phyloP scores from a whole-genome alignment of 2,888 invertebrate species.

The Dioctria linearis region DNA sequence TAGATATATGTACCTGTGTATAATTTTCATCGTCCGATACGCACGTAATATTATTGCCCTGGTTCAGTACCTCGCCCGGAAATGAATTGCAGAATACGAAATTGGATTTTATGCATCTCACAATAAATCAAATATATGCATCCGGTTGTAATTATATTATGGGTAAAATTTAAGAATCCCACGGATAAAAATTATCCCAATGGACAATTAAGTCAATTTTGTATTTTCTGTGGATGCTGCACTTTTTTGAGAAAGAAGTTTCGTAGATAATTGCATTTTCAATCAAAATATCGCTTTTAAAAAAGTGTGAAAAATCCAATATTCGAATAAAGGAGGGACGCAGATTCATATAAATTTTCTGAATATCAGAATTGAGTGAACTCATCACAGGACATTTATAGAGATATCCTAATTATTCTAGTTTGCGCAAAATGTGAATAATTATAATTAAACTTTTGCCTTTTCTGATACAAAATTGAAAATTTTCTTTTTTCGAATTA shows the following conservation, averaged over 20 bases:
- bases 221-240: background rate
- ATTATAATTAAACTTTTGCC: too few relatives aligned
- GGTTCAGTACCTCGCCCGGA: conserved; percentile 35
- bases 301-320: too few relatives aligned
- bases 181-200: conserved; percentile 26
- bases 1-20: conserved; percentile 10
- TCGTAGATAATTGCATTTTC: background rate
- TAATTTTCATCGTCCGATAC: background rate
- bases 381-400: too few relatives aligned
- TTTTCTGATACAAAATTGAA: too few relatives aligned
- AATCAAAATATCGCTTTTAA: background rate
- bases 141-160: conserved; percentile 53
- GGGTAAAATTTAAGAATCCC: conserved; percentile 37
- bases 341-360: too few relatives aligned
- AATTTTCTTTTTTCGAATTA: too few relatives aligned
- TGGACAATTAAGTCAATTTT: conserved; percentile 32
- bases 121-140: conserved; percentile 54
- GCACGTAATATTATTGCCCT: conserved; percentile 23
- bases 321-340: too few relatives aligned
- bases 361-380: too few relatives aligned
- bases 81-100: conserved; percentile 53
- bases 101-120: conserved; percentile 52
- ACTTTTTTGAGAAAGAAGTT: background rate
- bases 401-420: too few relatives aligned
- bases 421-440: too few relatives aligned